Evolutionary conservation across 2,888 invertebrate species (phyloP).

Genomic region (Lithodes maja): DNA sequence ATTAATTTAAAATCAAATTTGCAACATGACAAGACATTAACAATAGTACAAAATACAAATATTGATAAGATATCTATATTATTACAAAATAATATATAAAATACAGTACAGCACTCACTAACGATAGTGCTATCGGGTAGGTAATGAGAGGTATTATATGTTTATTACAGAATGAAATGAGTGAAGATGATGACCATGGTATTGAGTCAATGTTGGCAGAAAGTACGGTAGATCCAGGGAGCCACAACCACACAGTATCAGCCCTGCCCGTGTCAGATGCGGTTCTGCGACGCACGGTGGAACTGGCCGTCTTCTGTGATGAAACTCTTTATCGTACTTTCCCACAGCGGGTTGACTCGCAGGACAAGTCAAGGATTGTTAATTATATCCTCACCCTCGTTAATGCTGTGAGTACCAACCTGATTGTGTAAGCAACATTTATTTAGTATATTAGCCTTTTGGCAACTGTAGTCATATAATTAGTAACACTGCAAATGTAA

Average conservation of each 20-base stretch:
- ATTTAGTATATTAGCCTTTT: too few relatives aligned
- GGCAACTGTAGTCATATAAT: too few relatives aligned
- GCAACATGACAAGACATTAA: too few relatives aligned
- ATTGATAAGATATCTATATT: too few relatives aligned
- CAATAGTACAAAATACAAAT: too few relatives aligned
- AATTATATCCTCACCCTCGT: constrained; percentile 47
- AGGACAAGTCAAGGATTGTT: constrained; percentile 8
- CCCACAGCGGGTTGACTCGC: constrained; percentile 15
- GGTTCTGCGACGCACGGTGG: constrained; percentile 71
- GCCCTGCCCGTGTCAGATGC: background rate
- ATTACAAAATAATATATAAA: too few relatives aligned
- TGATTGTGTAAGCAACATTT: background rate
- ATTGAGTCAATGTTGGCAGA: background rate
- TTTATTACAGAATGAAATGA: background rate
- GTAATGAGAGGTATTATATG: too few relatives aligned
- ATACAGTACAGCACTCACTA: too few relatives aligned
- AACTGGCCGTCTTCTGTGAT: constrained; percentile 73
- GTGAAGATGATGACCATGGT: background rate
- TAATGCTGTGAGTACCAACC: constrained; percentile 45
- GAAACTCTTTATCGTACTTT: constrained; percentile 71
- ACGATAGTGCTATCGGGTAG: too few relatives aligned
- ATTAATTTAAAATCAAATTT: too few relatives aligned
- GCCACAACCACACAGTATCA: constrained; percentile 12
- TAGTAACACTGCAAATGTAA: too few relatives aligned
- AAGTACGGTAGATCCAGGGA: background rate